A percentile compares a stretch with the other conserved stretches of the same genome.
Conservation (phyloP, 1,140 invertebrate species). For the Listronotus oregonensis region DNA sequence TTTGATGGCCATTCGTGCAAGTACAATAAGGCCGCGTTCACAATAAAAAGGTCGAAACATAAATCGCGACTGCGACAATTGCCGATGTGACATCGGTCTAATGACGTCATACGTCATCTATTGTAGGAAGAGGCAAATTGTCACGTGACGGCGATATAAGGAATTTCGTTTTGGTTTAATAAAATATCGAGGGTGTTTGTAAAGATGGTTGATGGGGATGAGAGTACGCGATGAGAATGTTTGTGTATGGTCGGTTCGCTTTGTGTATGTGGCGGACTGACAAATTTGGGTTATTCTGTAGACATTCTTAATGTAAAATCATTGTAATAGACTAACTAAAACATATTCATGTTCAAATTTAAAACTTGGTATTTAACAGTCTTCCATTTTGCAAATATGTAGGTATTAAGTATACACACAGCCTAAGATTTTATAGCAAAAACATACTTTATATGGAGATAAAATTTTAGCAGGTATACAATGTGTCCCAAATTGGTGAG, state of each 20-base stretch:
- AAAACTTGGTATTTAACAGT: too few relatives aligned
- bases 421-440: too few relatives aligned
- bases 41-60: slow-evolving; percentile 31
- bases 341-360: slow-evolving; percentile 31
- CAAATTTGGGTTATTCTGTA: slow-evolving; percentile 14
- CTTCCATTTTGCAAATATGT: too few relatives aligned
- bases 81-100: slow-evolving; percentile 38
- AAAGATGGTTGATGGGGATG: slow-evolving; percentile 6
- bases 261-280: slow-evolving; percentile 10
- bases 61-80: slow-evolving; percentile 33
- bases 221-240: slow-evolving; percentile 13
- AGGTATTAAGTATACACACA: too few relatives aligned
- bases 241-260: slow-evolving; percentile 7
- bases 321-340: too few relatives aligned
- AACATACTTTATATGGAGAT: too few relatives aligned
- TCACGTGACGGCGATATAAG: slow-evolving; percentile 33
- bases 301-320: too few relatives aligned
- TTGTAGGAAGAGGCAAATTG: slow-evolving; percentile 34
- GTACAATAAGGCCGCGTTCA: slow-evolving; percentile 31
- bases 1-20: slow-evolving; percentile 24
- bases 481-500: too few relatives aligned
- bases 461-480: too few relatives aligned
- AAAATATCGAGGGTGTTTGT: slow-evolving; percentile 34
- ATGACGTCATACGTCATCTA: slow-evolving; percentile 36
- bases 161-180: slow-evolving; percentile 33